Base-by-base conservation (phyloP, 2,888 invertebrate species). In the Metalampra italica region DNA sequence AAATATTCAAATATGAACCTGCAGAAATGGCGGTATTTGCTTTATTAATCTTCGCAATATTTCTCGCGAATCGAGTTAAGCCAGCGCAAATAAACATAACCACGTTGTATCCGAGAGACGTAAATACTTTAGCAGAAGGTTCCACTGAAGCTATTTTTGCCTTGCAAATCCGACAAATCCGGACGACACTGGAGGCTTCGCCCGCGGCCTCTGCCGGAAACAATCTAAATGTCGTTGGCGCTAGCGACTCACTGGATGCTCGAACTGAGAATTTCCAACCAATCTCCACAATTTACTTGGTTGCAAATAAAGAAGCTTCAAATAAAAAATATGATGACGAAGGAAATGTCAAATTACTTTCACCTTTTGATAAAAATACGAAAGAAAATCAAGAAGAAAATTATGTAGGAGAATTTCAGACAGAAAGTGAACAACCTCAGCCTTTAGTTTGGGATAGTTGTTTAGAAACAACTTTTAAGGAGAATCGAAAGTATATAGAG, bases 401-500 rank as follows among this genome's bases (percentile, higher is more conserved):
- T 45, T 55, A 32, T 41, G 47, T 50, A 7, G 46, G 52, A 49
- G 47, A 43, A 9, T 32, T 45, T 9, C 55, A 61, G 49, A 52
- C 53, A 37, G 49, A 52, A 36, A 52, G 52, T 32, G 60, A 63
- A 22, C 61, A 72, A 51, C 55, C 80, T n/a, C 59, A 73, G 47
- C 68, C 73, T 53, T 67, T 88, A 50, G 68, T 82, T 49, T 84
- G 81, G 83, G 81, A 87, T 46, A 78, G 79, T 51, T 89, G 88
- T 57, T 61, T 78, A 45, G 83, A 85, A 62, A 75, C 75, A 5
- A 66, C 64, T 34, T 75, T 68, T 53, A 75, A 59, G 50, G 74
- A 76, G 47, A 71, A 55, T 49, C 56, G 64, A 34, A 61, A 58
- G 41, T 70, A 63, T 30, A 52, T 63, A 32, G 49, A 66, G 1